These are phyloP conservation scores for Oryzias woworae DNA, from an alignment of 2,113 vertebrate species.

Conservation along the genomic window DNA sequence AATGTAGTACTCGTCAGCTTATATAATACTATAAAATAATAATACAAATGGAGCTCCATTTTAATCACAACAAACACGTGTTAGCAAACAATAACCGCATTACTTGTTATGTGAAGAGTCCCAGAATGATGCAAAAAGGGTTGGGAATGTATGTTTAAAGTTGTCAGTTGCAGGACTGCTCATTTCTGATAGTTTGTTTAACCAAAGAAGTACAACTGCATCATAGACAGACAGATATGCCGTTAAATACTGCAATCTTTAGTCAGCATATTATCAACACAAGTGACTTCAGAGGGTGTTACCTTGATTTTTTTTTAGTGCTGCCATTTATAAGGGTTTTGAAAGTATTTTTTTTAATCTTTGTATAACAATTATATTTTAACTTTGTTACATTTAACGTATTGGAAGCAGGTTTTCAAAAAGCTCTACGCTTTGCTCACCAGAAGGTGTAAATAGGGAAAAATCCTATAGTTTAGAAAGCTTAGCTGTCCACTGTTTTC, in stretches of 20 bases:
- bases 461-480: slow-evolving; percentile 73
- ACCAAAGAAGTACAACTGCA: slow-evolving; percentile 82
- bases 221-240: slow-evolving; percentile 76
- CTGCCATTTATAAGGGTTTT: slow-evolving; percentile 85
- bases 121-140: slow-evolving; percentile 76
- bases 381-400: slow-evolving; percentile 80
- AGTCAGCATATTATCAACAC: slow-evolving; percentile 83
- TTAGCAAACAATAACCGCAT: slow-evolving; percentile 56
- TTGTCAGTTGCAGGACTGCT: slow-evolving; percentile 79
- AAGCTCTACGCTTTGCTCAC: slow-evolving; percentile 80
- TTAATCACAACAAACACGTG: slow-evolving; percentile 73
- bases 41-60: slow-evolving; percentile 18
- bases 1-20: slow-evolving; percentile 8
- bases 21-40: too few relatives aligned
- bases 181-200: slow-evolving; percentile 81
- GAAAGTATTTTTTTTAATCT: slow-evolving; percentile 87
- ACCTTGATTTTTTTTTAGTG: slow-evolving; percentile 85
- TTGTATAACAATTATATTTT: slow-evolving; percentile 87
- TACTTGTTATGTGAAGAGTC: slow-evolving; percentile 60
- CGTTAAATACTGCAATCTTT: slow-evolving; percentile 81
- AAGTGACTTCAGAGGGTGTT: slow-evolving; percentile 83
- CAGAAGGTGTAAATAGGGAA: slow-evolving; percentile 79
- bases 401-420: slow-evolving; percentile 75
- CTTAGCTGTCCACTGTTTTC: slow-evolving; percentile 76
- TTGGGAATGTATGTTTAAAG: slow-evolving; percentile 79